Base-by-base conservation (phyloP, 92 coral and sea anemone species). In the Anthopleura xanthogrammica region DNA sequence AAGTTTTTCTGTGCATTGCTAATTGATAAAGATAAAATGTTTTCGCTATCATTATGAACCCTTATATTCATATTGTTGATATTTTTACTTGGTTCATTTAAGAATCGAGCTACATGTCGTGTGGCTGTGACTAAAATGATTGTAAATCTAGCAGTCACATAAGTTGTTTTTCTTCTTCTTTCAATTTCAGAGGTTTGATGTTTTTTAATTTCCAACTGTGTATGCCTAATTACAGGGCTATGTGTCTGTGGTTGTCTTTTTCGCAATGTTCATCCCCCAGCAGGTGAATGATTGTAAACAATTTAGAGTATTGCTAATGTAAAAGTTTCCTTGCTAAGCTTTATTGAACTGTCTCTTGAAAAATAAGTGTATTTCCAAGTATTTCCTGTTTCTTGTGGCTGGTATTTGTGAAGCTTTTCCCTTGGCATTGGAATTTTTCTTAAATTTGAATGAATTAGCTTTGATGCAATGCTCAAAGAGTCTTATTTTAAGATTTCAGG, bases 341-440 rank as follows among this genome's bases (percentile, higher is more conserved):
- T 77, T 77, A 77, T 77, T 77, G 80, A 24, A 52, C 80, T 77
- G 80, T 77, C 60, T 77, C 74, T 68, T 68, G 74, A 68, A 29
- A 36, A 36, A 68, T 68, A 68, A 68, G 74, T 68, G 74, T 68
- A 29, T 62, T 68, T 23, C 41, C 41, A 68, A 68, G 80, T 46
- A 23, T 77, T 77, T 77, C 80, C 80, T 77, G 80, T 77, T 64
- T 77, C 58, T 43, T 68, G 42, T 36, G 41, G 74, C 74, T 68
- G 74, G 29, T 62, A 16, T 73, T 19, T 23, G 29, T 76, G 12
- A 14, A 20, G 17, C n/a, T 19, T 76, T n/a, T 42, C 79, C 29
- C 50, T 60, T 78, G 55, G 79, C 58, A 76, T 46, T 17, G 60
- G 60, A 76, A 76, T 76, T 76, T 76, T 20, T 54, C 36, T 7